Conservation (phyloP, 2,113 vertebrate species). For the Charadrius vociferus region DNA sequence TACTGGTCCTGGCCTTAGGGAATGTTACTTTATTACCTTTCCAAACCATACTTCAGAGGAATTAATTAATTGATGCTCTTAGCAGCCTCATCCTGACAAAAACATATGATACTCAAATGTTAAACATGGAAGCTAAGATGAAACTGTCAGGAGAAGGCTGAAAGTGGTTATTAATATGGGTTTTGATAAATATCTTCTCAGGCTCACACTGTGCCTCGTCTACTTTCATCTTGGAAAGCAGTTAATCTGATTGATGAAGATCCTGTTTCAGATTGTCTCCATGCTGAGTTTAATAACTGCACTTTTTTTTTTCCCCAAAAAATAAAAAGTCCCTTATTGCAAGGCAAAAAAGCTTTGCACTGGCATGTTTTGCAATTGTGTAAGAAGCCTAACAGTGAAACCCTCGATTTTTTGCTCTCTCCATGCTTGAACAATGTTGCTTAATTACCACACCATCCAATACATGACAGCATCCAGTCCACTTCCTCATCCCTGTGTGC, state of each 20-base stretch:
- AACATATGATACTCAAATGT: constrained; percentile 88
- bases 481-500: background rate
- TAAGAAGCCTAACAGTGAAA: background rate
- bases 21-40: constrained; percentile 83
- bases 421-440: background rate
- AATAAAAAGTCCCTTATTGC: constrained; percentile 53
- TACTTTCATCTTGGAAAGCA: constrained; percentile 86
- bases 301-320: background rate
- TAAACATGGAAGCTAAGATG: constrained; percentile 85
- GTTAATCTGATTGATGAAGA: constrained; percentile 93
- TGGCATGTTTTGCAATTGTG: background rate
- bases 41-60: constrained; percentile 80
- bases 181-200: constrained; percentile 89
- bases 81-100: constrained; percentile 82
- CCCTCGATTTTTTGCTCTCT: background rate
- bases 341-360: constrained; percentile 41
- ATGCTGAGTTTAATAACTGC: constrained; percentile 83
- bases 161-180: constrained; percentile 89
- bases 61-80: constrained; percentile 88
- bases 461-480: background rate
- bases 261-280: constrained; percentile 86
- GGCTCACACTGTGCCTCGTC: constrained; percentile 85
- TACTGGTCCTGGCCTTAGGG: constrained; percentile 77
- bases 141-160: constrained; percentile 85
- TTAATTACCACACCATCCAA: constrained; percentile 45